phyloP scores from a whole-genome alignment of 2,797 vertebrate genomes.

The Myotis daubentonii region DNA sequence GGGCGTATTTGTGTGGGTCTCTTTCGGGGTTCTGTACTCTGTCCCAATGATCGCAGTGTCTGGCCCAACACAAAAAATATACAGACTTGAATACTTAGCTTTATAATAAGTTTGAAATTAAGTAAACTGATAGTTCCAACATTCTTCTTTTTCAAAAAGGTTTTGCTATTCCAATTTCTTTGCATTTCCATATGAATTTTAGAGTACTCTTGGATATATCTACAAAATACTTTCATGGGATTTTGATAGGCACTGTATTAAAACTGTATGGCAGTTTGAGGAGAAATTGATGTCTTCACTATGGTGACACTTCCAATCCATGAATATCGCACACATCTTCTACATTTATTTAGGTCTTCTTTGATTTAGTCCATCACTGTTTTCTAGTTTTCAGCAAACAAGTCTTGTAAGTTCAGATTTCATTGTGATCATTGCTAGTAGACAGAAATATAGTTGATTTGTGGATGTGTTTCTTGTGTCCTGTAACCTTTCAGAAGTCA shows the following conservation, averaged over 20 bases:
- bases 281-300: not conserved
- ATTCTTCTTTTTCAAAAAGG: not conserved
- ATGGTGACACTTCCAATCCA: not conserved
- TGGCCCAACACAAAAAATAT: not conserved
- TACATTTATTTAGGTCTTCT: not conserved
- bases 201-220: not conserved
- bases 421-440: not conserved
- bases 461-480: not conserved
- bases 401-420: not conserved
- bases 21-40: not conserved
- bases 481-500: not conserved
- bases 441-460: not conserved
- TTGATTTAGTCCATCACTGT: not conserved
- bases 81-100: not conserved
- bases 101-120: not conserved
- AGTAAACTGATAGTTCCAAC: not conserved
- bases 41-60: not conserved
- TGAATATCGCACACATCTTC: not conserved
- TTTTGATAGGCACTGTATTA: not conserved
- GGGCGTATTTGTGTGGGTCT: not conserved
- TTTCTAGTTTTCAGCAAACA: not conserved
- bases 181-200: not conserved
- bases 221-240: not conserved
- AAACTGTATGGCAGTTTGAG: not conserved
- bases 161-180: not conserved